These are phyloP conservation scores for Caenorhabditis sp. DNA, from an alignment of 2,888 invertebrate species.

Conservation along the genomic window DNA sequence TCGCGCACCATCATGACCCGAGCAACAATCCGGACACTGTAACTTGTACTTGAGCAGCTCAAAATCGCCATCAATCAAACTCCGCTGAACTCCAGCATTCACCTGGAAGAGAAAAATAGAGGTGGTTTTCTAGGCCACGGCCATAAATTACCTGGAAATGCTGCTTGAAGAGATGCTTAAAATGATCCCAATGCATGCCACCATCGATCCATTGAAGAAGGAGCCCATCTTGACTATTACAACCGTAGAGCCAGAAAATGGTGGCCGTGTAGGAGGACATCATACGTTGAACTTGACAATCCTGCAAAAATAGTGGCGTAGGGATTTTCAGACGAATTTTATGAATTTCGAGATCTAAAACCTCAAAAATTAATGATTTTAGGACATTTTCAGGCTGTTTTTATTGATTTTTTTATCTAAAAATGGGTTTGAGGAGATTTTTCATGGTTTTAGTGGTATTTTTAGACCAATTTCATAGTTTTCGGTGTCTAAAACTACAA, in stretches of 20 bases:
- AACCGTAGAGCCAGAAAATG: conserved; percentile 69
- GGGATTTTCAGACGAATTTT: conserved; percentile 1
- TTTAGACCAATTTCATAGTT: too few species aligned
- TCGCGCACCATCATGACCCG: conserved; percentile 46
- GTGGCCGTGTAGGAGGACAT: conserved; percentile 71
- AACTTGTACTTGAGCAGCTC: conserved; percentile 66
- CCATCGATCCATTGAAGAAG: conserved; percentile 60
- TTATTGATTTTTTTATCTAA: too few species aligned
- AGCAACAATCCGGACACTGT: conserved; percentile 66
- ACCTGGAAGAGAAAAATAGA: conserved; percentile 40
- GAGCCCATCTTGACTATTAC: conserved; percentile 63
- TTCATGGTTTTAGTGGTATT: too few species aligned
- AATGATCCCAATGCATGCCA: conserved; percentile 69
- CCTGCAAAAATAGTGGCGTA: conserved; percentile 30
- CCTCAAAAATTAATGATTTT: too few species aligned
- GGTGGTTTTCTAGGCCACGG: neutral
- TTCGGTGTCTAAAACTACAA: too few species aligned
- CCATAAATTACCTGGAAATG: conserved; percentile 66
- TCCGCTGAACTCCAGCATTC: conserved; percentile 65
- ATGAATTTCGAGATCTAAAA: neutral
- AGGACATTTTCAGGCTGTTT: too few species aligned
- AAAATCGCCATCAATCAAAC: conserved; percentile 64
- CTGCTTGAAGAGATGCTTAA: conserved; percentile 67
- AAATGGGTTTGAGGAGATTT: too few species aligned
- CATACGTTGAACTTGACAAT: conserved; percentile 71